These are phyloP conservation scores for Musca vetustissima DNA, from an alignment of 1,140 invertebrate genomes.

Conservation along the genomic window DNA sequence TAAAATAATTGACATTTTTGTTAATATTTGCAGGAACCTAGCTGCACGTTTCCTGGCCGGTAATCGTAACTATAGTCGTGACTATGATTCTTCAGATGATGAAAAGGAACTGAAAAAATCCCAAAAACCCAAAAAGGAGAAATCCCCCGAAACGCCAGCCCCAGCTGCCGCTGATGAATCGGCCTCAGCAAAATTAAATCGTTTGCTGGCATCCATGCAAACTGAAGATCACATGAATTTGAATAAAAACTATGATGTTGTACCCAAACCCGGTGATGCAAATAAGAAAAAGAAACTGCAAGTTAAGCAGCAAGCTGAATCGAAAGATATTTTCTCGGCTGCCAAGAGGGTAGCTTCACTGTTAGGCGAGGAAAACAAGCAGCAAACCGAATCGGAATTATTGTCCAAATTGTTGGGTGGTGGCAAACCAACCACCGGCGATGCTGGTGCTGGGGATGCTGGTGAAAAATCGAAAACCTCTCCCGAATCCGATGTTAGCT, in stretches of 20 bases:
- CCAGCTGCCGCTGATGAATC: constrained; percentile 32
- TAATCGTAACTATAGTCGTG: constrained; percentile 23
- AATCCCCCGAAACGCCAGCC: neutral
- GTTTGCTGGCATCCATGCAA: constrained; percentile 45
- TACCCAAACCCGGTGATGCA: constrained; percentile 41
- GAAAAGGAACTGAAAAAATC: constrained; percentile 25
- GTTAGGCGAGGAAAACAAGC: constrained; percentile 65
- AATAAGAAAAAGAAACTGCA: constrained; percentile 37
- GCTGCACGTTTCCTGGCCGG: constrained; percentile 25
- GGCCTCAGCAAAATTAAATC: constrained; percentile 44
- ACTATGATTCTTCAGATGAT: constrained; percentile 22
- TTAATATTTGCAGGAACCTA: neutral
- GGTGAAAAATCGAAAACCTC: constrained; percentile 45
- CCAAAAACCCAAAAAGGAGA: constrained; percentile 2
- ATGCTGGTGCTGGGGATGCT: constrained; percentile 35
- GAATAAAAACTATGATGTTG: constrained; percentile 24
- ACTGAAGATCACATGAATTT: constrained; percentile 33
- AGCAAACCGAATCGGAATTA: constrained; percentile 74
- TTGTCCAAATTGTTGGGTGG: constrained; percentile 66
- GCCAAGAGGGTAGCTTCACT: constrained; percentile 70
- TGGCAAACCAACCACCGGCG: constrained; percentile 31
- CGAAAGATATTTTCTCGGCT: constrained; percentile 58
- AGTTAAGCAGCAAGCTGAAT: constrained; percentile 36
- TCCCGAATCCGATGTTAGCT: constrained; percentile 47
- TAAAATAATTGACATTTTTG: neutral